These are phyloP conservation scores for Balaenoptera acutorostrata DNA, from an alignment of 2,113 vertebrate species.

Conservation along the genomic window DNA sequence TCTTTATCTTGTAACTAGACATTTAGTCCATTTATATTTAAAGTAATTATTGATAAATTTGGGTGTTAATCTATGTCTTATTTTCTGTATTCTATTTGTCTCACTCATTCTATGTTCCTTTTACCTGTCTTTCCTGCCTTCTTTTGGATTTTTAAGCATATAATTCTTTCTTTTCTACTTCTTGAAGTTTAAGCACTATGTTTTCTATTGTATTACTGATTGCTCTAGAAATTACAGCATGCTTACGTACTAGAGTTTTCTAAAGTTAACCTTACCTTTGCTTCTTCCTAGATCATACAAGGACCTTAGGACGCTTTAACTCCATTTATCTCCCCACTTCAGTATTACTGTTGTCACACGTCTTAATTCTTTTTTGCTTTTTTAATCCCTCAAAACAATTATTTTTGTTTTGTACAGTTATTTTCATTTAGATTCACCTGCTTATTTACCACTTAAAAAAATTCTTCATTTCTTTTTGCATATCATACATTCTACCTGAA, in stretches of 20 bases:
- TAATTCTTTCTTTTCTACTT: not conserved
- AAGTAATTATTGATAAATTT: not conserved
- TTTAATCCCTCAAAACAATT: not conserved
- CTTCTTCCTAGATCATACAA: not conserved
- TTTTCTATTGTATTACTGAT: not conserved
- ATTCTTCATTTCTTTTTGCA: not conserved
- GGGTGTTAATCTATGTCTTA: not conserved
- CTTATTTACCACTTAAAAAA: not conserved
- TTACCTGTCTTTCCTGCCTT: not conserved
- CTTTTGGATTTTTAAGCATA: not conserved
- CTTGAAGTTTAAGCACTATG: not conserved
- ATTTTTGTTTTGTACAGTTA: not conserved
- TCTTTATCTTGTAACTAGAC: not conserved
- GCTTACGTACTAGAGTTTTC: not conserved
- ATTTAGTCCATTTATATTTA: not conserved
- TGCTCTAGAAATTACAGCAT: not conserved
- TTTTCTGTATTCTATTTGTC: not conserved
- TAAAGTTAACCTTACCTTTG: not conserved
- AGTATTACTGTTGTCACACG: not conserved
- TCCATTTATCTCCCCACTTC: not conserved
- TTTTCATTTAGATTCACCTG: not conserved
- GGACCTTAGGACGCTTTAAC: not conserved
- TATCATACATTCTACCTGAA: not conserved
- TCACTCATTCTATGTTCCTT: not conserved
- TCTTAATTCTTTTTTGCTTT: not conserved